Base-by-base conservation (phyloP, 2,113 vertebrate genomes). In the Myiopsitta monachus region DNA sequence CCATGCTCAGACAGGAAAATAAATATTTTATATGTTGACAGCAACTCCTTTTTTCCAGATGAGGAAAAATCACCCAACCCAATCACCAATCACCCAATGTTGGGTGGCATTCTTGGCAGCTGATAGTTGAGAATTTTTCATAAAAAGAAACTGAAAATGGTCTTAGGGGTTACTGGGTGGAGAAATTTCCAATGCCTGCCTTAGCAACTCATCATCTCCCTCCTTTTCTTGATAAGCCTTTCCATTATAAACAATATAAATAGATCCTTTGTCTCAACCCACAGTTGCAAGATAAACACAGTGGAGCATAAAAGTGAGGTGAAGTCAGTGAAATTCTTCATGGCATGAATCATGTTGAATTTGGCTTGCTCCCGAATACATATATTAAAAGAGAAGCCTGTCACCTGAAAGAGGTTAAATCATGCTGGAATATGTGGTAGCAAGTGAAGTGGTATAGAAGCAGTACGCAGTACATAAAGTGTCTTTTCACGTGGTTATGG, bases 261-360 rank as follows among this genome's bases (percentile, higher is more conserved):
- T 70, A 83, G 30, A 66, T 74, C 49, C 31, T 94, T 95, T 94
- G 91, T 96, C 52, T 96, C 5, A 0, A 93, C 44, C 81, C 61
- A 43, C 36, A 69, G 55, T 23, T 83, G 41, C 38, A 92, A 76
- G 38, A 39, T 21, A 95, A 96, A 90, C 63, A 95, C 10, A 73
- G 55, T 83, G 41, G 39, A 92, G 76, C 43, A 44, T 24, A 69
- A 7, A 54, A 87, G 14, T 28, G 30, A 92, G 63, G 54, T 94
- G 85, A 96, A 95, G 70, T 89, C 86, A 89, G 61, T 62, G 80
- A 90, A 81, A 76, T 70, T 49, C 92, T 73, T 91, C 57, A 69
- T 62, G 41, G 46, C 19, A 66, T 55, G 88, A 76, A 21, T 90
- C 57, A 57, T 76, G 70, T 84, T 93, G 88, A 76, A 31, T 73